These are phyloP conservation scores for Protomyctophum bolini DNA, from an alignment of 2,113 vertebrate species.

Conservation along the genomic window DNA sequence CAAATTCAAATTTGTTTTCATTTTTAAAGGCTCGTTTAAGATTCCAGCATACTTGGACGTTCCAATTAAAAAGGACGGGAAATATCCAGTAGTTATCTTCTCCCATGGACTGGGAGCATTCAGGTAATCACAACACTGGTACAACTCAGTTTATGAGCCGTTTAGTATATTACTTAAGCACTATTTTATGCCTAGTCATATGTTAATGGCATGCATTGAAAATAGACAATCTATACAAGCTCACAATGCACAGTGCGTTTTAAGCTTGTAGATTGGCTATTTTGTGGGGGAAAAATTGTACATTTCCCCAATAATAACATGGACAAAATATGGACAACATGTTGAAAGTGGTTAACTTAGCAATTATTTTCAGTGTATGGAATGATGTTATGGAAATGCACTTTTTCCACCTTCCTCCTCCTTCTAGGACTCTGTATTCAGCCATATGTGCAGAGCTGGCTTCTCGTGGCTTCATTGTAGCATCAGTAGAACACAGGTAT, in stretches of 20 bases:
- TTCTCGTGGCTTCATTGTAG: conserved; percentile 93
- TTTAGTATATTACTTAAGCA: neutral
- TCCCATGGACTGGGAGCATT: conserved; percentile 96
- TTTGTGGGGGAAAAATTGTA: too few relatives aligned
- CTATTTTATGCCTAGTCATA: neutral
- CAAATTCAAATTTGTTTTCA: neutral
- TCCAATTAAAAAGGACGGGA: conserved; percentile 83
- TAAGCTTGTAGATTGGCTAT: too few relatives aligned
- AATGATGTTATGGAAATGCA: neutral
- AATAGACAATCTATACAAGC: neutral
- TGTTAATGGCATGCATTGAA: neutral
- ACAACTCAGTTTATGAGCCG: neutral
- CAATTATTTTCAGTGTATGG: neutral
- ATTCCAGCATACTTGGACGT: conserved; percentile 87
- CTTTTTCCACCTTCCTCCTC: neutral
- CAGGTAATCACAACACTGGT: conserved; percentile 75
- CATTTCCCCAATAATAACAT: neutral
- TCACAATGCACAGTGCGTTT: too few relatives aligned
- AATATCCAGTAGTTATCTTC: conserved; percentile 91
- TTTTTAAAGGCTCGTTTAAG: conserved; percentile 83
- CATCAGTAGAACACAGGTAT: conserved; percentile 95
- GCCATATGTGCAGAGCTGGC: conserved; percentile 92
- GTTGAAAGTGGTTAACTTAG: rapidly evolving
- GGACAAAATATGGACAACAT: neutral
- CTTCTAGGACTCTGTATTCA: conserved; percentile 91